phyloP scores from a whole-genome alignment of 2,888 invertebrate genomes.

The Pseudanteris insignis region DNA sequence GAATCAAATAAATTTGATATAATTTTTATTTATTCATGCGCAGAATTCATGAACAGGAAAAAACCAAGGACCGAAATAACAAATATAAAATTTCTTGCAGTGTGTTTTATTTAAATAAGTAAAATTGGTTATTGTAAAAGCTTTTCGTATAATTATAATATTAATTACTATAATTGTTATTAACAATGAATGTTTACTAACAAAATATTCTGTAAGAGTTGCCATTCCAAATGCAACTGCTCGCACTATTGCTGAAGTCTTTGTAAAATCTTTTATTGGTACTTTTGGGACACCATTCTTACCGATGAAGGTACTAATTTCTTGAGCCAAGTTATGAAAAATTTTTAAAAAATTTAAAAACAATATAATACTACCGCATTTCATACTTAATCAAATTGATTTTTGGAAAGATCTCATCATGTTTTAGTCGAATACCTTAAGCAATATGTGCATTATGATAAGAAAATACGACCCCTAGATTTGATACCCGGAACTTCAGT shows the following conservation, averaged over 20 bases:
- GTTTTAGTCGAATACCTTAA: no score
- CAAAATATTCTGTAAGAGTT: background rate
- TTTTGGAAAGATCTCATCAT: background rate
- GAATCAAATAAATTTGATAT: no score
- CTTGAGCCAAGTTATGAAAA: background rate
- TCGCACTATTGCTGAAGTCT: background rate
- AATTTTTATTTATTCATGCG: no score
- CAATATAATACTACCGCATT: background rate
- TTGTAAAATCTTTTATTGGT: background rate
- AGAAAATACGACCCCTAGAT: background rate
- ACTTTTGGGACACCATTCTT: background rate
- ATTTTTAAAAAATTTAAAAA: background rate
- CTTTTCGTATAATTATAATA: no score
- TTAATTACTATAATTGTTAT: background rate
- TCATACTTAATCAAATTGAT: constrained; percentile 2
- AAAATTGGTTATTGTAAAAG: no score
- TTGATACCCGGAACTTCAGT: background rate
- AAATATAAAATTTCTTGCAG: no score
- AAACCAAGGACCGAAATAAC: no score
- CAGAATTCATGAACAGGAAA: no score
- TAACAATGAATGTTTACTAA: background rate
- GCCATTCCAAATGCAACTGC: constrained; percentile 1
- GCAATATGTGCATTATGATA: background rate
- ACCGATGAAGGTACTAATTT: background rate
- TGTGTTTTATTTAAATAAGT: no score